Evolutionary conservation across 2,797 vertebrate genomes (phyloP).

Genomic region (Coccyzus lansbergi): DNA sequence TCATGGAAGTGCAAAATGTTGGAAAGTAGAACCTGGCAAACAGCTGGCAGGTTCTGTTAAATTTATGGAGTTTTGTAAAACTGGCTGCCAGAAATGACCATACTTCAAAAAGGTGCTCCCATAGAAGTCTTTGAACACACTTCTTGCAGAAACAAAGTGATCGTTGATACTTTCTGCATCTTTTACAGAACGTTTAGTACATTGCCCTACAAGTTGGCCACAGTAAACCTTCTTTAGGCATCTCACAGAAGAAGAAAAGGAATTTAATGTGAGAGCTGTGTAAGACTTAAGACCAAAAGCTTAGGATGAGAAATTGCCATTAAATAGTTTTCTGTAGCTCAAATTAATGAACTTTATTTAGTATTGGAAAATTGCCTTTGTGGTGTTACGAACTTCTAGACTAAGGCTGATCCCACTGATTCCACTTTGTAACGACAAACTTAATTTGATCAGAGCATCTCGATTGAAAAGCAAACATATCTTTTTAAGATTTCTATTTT

Average conservation of each 20-base stretch:
- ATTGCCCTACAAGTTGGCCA: background rate
- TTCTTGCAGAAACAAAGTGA: background rate
- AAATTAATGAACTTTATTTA: background rate
- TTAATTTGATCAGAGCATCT: background rate
- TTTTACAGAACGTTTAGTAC: background rate
- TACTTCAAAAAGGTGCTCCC: slow-evolving; percentile 3
- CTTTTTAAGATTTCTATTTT: background rate
- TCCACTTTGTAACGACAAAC: background rate
- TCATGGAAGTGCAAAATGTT: background rate
- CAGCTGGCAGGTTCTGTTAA: background rate
- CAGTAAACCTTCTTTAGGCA: background rate
- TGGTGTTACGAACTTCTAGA: background rate
- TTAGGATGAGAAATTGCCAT: background rate
- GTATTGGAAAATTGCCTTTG: background rate
- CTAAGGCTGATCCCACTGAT: background rate
- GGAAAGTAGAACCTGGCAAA: slow-evolving; percentile 2
- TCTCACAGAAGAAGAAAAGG: background rate
- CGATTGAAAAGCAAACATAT: background rate
- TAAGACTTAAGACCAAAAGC: background rate
- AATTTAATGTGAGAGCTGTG: background rate
- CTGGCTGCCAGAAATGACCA: slow-evolving; percentile 21
- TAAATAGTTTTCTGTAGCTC: background rate
- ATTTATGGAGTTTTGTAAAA: slow-evolving; percentile 21
- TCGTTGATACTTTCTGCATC: background rate
- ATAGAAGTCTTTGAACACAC: background rate